Evolutionary conservation across 2,797 vertebrate species (phyloP), one percentile per base, ranked within the genome.

Genomic region (Scomberomorus guttatus): DNA sequence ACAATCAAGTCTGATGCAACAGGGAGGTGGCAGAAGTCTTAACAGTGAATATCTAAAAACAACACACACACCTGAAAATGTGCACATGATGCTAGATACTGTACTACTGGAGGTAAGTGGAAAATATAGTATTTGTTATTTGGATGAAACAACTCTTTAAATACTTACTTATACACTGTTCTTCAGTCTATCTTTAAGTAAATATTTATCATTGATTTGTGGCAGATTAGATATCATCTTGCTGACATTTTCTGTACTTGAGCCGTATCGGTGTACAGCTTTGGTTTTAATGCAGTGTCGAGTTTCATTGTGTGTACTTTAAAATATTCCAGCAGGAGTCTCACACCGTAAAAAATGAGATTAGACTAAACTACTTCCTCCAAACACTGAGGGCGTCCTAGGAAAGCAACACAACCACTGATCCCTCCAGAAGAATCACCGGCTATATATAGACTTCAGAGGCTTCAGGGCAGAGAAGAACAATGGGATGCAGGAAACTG

Each of bases 371-470:
- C 69, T 58, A 62, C 90, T 89, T 87, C 89, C 87, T 84, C 50
- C 76, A 83, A 91, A 88, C 87, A 85, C 79, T 1, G 68, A 87
- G 75, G 75, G 75, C 71, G 25, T 83, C 76, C 60, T 81, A 81
- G 39, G 84, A 84, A 90, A 87, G 85, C 89, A 87, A 82, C 78
- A 70, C 81, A 58, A 70, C 39, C 58, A 51, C 74, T 61, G 73
- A 89, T 88, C 81, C 88, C 83, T 69, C 51, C 74, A 80, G 78
- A 90, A 89, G 84, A 86, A 86, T 68, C 54, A 9, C 20, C 2
- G 7, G 74, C 90, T 91, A 92, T 89, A 93, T 93, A 82, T 93
- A 93, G 88, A 88, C 87, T 88, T 89, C 77, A 80, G 68, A 91
- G 70, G 79, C 81, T 87, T 63, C 62, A 13, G 83, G 83, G 87